A percentile compares a stretch with the other conserved stretches of the same genome.
Evolutionary conservation across 2,888 invertebrate species (phyloP).

Genomic region (Rhyacophila evoluta): DNA sequence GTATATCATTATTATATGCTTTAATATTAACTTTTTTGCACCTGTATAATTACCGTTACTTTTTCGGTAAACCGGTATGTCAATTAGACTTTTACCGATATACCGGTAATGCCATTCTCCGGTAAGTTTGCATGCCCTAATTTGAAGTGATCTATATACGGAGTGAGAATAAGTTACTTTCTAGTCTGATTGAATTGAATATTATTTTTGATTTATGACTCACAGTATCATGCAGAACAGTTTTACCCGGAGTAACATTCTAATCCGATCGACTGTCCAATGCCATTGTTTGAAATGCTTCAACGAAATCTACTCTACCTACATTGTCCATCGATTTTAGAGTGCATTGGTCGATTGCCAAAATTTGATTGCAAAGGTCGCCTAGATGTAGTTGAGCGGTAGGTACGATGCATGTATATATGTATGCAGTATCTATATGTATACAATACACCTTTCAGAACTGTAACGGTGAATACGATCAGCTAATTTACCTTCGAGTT

Average conservation of each 20-base stretch:
- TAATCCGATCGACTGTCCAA: neutral
- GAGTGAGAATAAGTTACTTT: too few relatives aligned
- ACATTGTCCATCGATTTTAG: slow-evolving; percentile 3
- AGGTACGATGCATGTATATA: neutral
- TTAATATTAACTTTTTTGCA: too few relatives aligned
- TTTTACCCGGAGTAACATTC: neutral
- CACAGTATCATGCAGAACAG: neutral
- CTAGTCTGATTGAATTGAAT: too few relatives aligned
- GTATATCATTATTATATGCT: too few relatives aligned
- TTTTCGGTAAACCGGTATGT: too few relatives aligned
- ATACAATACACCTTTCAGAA: neutral
- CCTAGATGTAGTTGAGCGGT: neutral
- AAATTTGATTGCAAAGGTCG: slow-evolving; percentile 18
- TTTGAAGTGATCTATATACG: too few relatives aligned
- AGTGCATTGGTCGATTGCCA: neutral
- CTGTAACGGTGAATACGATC: neutral
- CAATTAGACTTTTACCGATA: too few relatives aligned
- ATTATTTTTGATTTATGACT: neutral
- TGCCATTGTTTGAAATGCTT: neutral
- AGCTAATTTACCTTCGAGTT: neutral
- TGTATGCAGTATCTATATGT: neutral
- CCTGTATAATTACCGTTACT: too few relatives aligned
- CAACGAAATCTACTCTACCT: neutral
- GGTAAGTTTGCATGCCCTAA: too few relatives aligned
- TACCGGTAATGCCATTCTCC: too few relatives aligned